Evolutionary conservation across 2,888 invertebrate genomes (phyloP).

Genomic region (Eurois occulta): DNA sequence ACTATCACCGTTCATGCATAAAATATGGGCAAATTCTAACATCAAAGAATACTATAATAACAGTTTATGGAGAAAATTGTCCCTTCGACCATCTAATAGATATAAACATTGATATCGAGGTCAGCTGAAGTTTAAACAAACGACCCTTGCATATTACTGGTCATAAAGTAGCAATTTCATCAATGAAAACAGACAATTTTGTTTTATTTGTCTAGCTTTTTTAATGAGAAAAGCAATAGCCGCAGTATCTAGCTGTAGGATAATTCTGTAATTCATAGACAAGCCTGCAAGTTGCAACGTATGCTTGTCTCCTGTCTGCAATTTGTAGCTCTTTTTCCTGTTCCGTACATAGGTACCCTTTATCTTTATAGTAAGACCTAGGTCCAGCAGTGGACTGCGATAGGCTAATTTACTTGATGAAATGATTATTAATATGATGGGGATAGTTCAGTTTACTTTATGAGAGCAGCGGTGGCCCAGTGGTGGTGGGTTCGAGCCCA

Average conservation of each 20-base stretch:
- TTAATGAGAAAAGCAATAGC: not conserved
- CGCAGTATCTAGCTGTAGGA: no score
- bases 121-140: constrained; percentile 29
- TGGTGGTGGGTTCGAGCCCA: no score
- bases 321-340: not conserved
- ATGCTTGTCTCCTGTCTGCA: not conserved
- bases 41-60: constrained; percentile 49
- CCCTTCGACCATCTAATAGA: constrained; percentile 16
- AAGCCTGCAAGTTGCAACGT: not conserved
- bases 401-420: not conserved
- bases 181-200: not conserved
- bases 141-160: constrained; percentile 29
- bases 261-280: not conserved
- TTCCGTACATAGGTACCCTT: not conserved
- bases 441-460: no score
- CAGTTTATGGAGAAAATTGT: constrained; percentile 39
- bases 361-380: not conserved
- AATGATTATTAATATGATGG: not conserved
- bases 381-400: not conserved
- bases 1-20: constrained; percentile 41
- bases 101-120: constrained; percentile 49
- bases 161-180: constrained; percentile 38
- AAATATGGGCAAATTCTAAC: constrained; percentile 45
- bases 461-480: no score
- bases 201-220: constrained; percentile 34